phyloP scores from a whole-genome alignment of 2,888 invertebrate species.

The Nematopogon swammerdamellus region DNA sequence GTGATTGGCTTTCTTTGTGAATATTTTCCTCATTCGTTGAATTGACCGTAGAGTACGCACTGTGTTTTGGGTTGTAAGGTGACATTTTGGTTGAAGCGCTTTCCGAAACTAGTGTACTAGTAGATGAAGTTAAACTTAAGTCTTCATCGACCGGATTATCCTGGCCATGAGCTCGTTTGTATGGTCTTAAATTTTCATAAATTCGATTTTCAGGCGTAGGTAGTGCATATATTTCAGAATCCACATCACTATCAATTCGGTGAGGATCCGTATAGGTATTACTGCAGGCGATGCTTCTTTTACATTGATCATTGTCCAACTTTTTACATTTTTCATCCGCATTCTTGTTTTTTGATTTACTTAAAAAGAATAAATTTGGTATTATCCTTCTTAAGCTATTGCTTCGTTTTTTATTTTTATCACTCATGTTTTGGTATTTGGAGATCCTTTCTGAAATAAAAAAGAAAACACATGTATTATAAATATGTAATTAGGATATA shows the following conservation, averaged over 20 bases:
- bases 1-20: conserved; percentile 29
- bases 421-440: conserved; percentile 27
- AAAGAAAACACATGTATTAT: too few species aligned
- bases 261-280: neutral
- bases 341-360: conserved; percentile 33
- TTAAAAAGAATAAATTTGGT: conserved; percentile 33
- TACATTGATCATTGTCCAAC: neutral
- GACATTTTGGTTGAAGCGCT: conserved; percentile 13
- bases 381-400: conserved; percentile 40
- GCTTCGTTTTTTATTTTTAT: conserved; percentile 31
- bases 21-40: conserved; percentile 31
- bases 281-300: neutral
- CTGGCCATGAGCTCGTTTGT: too few species aligned
- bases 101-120: conserved; percentile 40
- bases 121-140: conserved; percentile 34
- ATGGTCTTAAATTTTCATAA: conserved; percentile 37
- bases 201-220: conserved; percentile 16
- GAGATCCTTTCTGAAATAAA: conserved; percentile 16
- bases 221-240: neutral
- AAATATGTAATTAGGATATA: too few species aligned
- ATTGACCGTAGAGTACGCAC: too few species aligned
- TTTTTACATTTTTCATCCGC: too few species aligned
- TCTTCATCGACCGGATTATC: conserved; percentile 17
- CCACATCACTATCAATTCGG: neutral
- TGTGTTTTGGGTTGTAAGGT: too few species aligned